Evolutionary conservation across 2,888 invertebrate genomes (phyloP).

Genomic region (Ophonus ardosiacus): DNA sequence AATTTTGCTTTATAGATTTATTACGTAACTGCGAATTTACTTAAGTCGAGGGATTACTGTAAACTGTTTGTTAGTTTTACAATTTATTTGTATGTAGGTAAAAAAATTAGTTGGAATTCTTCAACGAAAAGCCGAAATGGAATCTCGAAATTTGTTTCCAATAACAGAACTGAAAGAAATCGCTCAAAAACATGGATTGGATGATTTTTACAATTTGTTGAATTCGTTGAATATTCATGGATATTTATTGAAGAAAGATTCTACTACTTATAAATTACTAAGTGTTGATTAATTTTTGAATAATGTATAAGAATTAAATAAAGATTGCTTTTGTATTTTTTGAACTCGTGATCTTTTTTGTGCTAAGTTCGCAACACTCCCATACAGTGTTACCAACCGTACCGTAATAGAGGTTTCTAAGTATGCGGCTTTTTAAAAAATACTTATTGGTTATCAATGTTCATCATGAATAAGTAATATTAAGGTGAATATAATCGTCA

Average conservation of each 20-base stretch:
- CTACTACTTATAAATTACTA: constrained; percentile 71
- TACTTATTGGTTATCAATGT: too few species aligned
- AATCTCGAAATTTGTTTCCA: constrained; percentile 85
- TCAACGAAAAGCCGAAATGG: constrained; percentile 81
- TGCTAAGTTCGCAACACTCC: background rate
- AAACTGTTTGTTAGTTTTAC: background rate
- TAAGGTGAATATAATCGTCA: too few species aligned
- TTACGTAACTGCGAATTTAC: too few species aligned
- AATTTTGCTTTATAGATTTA: too few species aligned
- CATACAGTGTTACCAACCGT: too few species aligned
- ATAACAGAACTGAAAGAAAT: constrained; percentile 87
- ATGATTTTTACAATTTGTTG: constrained; percentile 84
- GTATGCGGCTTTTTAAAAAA: too few species aligned
- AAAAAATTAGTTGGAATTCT: constrained; percentile 85
- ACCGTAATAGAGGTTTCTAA: too few species aligned
- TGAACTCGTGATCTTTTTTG: background rate
- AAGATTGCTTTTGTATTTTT: background rate
- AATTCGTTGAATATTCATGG: constrained; percentile 91
- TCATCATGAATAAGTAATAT: too few species aligned
- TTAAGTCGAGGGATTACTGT: too few species aligned
- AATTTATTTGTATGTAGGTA: constrained; percentile 76
- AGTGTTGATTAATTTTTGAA: constrained; percentile 66
- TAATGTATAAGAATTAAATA: background rate
- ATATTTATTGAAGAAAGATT: constrained; percentile 88
- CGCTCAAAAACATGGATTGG: constrained; percentile 82